Base-by-base conservation (phyloP, 2,797 vertebrate genomes). In the Phalloptychus januarius region DNA sequence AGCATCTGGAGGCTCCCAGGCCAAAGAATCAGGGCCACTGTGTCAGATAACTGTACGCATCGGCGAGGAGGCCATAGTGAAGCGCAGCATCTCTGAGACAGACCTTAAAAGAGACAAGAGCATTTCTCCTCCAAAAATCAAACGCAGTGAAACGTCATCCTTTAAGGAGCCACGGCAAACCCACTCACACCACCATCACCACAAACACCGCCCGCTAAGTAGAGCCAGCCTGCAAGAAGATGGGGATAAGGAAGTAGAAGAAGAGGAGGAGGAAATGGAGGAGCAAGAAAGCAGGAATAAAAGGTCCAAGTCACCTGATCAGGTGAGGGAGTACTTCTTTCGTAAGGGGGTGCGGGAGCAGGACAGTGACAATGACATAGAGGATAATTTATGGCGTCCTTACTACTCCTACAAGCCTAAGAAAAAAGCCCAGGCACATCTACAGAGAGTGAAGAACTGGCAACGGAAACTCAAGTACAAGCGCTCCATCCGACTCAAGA, bases 381-480 rank as follows among this genome's bases (percentile, higher is more conserved):
- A 97, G 81, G 97, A 98, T 85, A 96, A 97, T 86, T 94, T 97
- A 61, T 98, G 97, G 97, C 94, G 97, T 80, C 97, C 97, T 2
- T 98, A 98, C 85, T 97, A 98, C 86, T 96, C 96, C 23, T 98
- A 98, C 91, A 98, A 98, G 87, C 97, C 97, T 52, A 98, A 97
- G 83, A 94, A 95, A 71, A 97, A 97, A 89, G 85, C 93, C 1
- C 93, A 94, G 48, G 71, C 88, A 58, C 93, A 92, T 80, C 80
- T 96, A 61, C 96, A 96, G 85, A 95, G 95, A 86, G 90, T 95
- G n/a, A 96, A 96, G 88, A 95, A 91, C 84, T 97, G 96, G 96
- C 95, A 96, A 71, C 92, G 95, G 15, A 96, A 96, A 82, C 92
- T 96, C 36, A 95, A 96, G 75, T 96, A 93, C 84, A 96, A 96